Base-by-base conservation (phyloP, 2,113 vertebrate species). In the Hypomesus transpacificus region DNA sequence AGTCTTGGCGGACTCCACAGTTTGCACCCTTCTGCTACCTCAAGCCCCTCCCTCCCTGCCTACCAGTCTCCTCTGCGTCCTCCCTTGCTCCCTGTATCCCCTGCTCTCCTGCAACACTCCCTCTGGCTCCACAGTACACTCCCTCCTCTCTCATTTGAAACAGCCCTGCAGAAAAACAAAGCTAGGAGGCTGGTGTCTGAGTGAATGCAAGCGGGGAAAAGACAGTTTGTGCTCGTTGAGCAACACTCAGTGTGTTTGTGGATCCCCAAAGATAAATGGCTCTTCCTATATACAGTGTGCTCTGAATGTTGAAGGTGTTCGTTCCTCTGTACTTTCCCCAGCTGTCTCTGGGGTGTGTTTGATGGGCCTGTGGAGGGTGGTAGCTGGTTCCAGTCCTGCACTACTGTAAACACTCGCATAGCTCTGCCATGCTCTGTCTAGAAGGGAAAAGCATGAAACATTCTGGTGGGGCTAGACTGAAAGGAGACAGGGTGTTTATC, bases 391-490 rank as follows among this genome's bases (percentile, higher is more conserved):
- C 39, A 46, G 39, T 46, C 39, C 39, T 46, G 39, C 39, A 46
- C 16, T 56, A 18, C 53, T 18, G 16, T 56, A 56, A 56, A 67
- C 65, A 67, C 46, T 24, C 21, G 18, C 65, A 67, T 46, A 67
- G 46, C 65, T 52, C 50, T 67, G n/a, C 65, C 53, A 17, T 56
- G 53, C 65, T 1, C 14, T 56, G 53, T n/a, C 53, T 56, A 14
- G 53, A n/a, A 56, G 53, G 53, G 53, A 56, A n/a, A n/a, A n/a
- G 52, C 3, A n/a, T 16, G 53, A 56, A 8, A n/a, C 4, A 18
- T 16, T 16, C 16, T 5, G 53, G 52, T 2, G 9, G 52, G 22
- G 18, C n/a, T 22, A 22, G 18, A 11, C n/a, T n/a, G 57, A 5
- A 59, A 11, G 57, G 21, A 59, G 21, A 59, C 18, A 11, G 17